Evolutionary conservation across 2,797 vertebrate genomes (phyloP), one percentile per base, ranked within the genome.

Genomic region (Bufotes viridis): DNA sequence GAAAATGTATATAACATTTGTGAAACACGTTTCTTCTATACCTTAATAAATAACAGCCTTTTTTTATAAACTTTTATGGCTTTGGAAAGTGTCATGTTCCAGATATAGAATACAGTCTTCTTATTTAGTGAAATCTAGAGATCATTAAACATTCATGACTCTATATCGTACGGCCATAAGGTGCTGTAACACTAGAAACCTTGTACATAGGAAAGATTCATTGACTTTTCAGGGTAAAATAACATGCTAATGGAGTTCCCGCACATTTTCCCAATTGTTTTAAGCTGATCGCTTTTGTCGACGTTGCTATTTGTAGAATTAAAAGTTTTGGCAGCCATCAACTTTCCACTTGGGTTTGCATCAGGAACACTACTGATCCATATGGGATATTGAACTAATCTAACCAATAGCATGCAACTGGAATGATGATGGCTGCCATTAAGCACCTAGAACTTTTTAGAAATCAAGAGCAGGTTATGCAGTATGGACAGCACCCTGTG

Each of bases 1-100:
- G 60, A 69, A 86, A 86, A 86, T 78, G 60, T 29, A 86, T 86
- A 78, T 67, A 86, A 14, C 84, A 86, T 78, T 86, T 78, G 63
- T 79, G 84, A 86, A 79, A 67, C 55, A 26, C 22, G 51, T 61
- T n/a, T 76, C 57, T 61, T 84, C 57, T 74, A 49, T 76, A 20
- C 20, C 26, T 51, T 34, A 84, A 76, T 84, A 76, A 74, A 84
- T 76, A 63, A 76, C 13, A 15, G 26, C 49, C 7, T 26, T 74
- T 69, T 34, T 84, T 29, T 84, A 74, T 84, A 11, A 72, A 74
- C 18, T 74, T 83, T 60, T 74, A 72, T 24, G 82, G 55, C 26
- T 17, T 57, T 60, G n/a, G 53, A 84, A 74, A 42, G 26, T 72
- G 69, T 84, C 53, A 60, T 22, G 67, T 74, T 84, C 82, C 67